Evolutionary conservation across 2,113 vertebrate genomes (phyloP).

Genomic region (Muntiacus reevesi): DNA sequence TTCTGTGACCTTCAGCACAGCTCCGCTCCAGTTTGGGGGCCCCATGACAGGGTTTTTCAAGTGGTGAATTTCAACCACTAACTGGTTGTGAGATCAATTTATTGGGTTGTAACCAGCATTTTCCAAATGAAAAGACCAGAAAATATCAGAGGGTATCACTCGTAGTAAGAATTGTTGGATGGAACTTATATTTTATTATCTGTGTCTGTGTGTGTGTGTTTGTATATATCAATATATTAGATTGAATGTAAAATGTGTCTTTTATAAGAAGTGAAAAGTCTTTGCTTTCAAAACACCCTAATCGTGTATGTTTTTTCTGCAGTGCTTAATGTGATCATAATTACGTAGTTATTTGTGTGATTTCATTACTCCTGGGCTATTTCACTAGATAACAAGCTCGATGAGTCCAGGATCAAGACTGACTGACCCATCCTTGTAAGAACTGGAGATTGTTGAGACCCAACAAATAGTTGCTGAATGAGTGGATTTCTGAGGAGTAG

Average conservation of each 20-base stretch:
- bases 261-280: conserved; percentile 10
- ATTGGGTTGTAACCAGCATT: background rate
- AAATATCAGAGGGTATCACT: background rate
- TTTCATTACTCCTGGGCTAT: background rate
- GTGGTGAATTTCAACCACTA: background rate
- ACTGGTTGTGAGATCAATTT: background rate
- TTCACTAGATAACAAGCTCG: background rate
- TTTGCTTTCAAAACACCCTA: conserved; percentile 23
- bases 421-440: background rate
- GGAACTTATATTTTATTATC: background rate
- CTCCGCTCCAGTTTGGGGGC: background rate
- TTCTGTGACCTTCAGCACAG: background rate
- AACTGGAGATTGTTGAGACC: background rate
- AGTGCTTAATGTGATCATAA: background rate
- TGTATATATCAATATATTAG: background rate
- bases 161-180: conserved; percentile 1
- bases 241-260: background rate
- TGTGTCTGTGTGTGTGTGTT: background rate
- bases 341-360: background rate
- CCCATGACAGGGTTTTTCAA: background rate
- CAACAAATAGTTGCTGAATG: background rate
- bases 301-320: background rate
- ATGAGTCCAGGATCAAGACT: background rate
- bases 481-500: background rate
- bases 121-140: conserved; percentile 5